Percentiles rank a stretch among this genome's conserved stretches.
Conservation (phyloP, 2,888 invertebrate species). For the Heliconius cydno region DNA sequence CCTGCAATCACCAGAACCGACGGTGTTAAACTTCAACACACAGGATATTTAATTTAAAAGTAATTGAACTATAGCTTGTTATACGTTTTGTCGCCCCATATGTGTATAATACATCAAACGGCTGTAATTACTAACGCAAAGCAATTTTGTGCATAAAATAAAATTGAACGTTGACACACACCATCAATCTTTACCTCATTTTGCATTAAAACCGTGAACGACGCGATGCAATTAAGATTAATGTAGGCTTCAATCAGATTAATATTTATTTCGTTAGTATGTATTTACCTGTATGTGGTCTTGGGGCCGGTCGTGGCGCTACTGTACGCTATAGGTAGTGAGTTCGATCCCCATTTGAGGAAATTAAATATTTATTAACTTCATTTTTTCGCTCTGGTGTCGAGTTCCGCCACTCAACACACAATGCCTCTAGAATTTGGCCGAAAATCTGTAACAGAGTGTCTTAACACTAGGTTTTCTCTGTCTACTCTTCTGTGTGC, state of each 20-base stretch:
- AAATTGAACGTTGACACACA: conserved; percentile 22
- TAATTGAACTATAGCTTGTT: not conserved
- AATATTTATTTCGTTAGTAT: conserved; percentile 9
- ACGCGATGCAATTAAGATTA: conserved; percentile 29
- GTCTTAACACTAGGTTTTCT: too few relatives aligned
- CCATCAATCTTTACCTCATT: conserved; percentile 31
- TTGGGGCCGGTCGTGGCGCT: too few relatives aligned
- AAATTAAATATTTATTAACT: too few relatives aligned
- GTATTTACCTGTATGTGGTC: not conserved
- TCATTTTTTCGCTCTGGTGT: too few relatives aligned
- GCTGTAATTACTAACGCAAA: conserved; percentile 5
- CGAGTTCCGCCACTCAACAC: too few relatives aligned
- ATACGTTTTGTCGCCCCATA: not conserved
- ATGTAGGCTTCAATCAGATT: conserved; percentile 16
- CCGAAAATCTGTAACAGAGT: too few relatives aligned
- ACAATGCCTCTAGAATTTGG: too few relatives aligned
- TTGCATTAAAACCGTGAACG: conserved; percentile 17
- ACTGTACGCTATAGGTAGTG: too few relatives aligned
- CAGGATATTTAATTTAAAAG: not conserved
- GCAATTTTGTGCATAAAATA: conserved; percentile 12
- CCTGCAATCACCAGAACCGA: not conserved
- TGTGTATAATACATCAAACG: conserved; percentile 6
- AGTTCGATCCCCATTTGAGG: too few relatives aligned
- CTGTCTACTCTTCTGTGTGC: too few relatives aligned
- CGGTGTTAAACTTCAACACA: not conserved